Conservation (phyloP, 1,140 invertebrate genomes). For the Sipha flava region DNA sequence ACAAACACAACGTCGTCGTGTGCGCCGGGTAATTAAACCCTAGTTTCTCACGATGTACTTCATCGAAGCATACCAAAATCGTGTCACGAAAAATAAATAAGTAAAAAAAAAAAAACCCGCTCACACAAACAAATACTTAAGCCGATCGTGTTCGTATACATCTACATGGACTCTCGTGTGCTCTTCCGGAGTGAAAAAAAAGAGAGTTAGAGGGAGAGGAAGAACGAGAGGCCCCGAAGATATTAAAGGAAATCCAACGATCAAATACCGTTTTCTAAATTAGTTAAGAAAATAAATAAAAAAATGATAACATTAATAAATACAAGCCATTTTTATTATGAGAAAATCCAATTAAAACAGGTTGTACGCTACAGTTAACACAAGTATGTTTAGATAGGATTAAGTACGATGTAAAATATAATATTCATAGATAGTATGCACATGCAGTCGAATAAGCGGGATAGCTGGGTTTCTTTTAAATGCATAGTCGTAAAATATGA, state of each 20-base stretch:
- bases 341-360: neutral
- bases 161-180: neutral
- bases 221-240: neutral
- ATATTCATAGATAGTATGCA: no score
- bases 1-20: neutral
- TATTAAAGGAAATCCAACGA: neutral
- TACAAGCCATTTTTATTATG: neutral
- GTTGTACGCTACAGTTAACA: no score
- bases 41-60: neutral
- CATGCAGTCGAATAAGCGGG: no score
- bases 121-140: neutral
- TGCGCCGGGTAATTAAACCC: slow-evolving; percentile 4
- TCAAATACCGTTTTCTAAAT: no score
- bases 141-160: neutral
- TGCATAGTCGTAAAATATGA: neutral
- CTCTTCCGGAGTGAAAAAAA: no score
- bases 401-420: neutral
- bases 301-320: neutral
- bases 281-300: neutral
- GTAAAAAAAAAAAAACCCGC: neutral
- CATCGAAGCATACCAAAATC: neutral
- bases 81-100: neutral
- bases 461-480: neutral
- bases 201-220: neutral
- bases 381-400: neutral